A percentile compares a stretch with the other conserved stretches of the same genome.
Evolutionary conservation across 2,888 invertebrate species (phyloP).

Genomic region (Macrophya alboannulata): DNA sequence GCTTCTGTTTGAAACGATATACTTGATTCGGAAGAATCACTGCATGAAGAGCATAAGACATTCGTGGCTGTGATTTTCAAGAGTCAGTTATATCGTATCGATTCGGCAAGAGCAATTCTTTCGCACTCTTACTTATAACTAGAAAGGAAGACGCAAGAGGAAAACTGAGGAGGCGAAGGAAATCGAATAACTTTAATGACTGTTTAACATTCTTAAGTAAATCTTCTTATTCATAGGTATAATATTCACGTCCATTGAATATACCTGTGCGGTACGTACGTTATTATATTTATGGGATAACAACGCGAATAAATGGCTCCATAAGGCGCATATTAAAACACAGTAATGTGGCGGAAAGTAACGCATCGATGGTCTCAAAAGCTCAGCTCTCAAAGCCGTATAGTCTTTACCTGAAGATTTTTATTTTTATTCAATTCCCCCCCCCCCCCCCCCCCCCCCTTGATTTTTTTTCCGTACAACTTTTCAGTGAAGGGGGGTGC

Average conservation of each 20-base stretch:
- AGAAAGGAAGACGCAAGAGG: not conserved
- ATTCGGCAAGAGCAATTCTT: not conserved
- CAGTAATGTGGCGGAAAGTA: conserved; percentile 45
- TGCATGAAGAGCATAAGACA: not conserved
- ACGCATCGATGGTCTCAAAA: conserved; percentile 26
- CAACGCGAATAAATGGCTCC: conserved; percentile 23
- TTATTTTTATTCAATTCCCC: not conserved
- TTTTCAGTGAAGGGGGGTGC: not conserved
- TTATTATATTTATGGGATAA: conserved; percentile 29
- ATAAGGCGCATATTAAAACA: conserved; percentile 43
- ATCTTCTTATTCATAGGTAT: not conserved
- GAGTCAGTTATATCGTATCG: not conserved
- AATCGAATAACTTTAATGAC: conserved; percentile 4
- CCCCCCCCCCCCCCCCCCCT: too few relatives aligned
- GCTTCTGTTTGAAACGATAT: conserved; percentile 11
- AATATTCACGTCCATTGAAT: not conserved
- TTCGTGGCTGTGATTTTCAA: not conserved
- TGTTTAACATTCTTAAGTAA: not conserved
- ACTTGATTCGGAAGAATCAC: too few relatives aligned
- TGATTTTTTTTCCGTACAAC: not conserved
- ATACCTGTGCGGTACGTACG: not conserved
- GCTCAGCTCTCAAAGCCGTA: not conserved
- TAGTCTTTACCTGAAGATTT: not conserved
- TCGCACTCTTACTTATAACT: not conserved
- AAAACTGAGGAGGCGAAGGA: not conserved